A percentile compares a stretch with the other conserved stretches of the same genome.
Evolutionary conservation across 2,113 vertebrate genomes (phyloP).

Genomic region (Cyphomyrus discorhynchus): DNA sequence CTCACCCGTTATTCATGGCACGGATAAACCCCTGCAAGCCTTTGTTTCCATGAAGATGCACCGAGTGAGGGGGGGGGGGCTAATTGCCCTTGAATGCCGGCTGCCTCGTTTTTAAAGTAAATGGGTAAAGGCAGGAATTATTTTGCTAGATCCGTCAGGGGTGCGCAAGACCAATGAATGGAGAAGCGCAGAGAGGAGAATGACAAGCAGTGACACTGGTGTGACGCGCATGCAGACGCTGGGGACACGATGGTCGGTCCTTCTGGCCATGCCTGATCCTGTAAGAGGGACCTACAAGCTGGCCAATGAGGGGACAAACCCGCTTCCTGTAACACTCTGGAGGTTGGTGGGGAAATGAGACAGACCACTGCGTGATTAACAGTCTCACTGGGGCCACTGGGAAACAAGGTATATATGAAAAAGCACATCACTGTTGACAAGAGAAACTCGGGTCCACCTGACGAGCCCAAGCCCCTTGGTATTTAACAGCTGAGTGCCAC

Average conservation of each 20-base stretch:
- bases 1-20: background rate
- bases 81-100: background rate
- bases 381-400: background rate
- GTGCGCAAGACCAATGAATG: background rate
- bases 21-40: background rate
- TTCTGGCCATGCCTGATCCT: background rate
- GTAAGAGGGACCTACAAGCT: background rate
- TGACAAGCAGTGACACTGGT: background rate
- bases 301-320: background rate
- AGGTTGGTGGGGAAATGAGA: background rate
- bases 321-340: background rate
- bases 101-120: background rate
- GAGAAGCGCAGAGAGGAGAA: background rate
- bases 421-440: background rate
- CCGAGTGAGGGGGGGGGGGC: background rate
- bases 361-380: background rate
- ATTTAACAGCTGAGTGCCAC: background rate
- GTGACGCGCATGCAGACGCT: background rate
- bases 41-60: slow-evolving; percentile 1
- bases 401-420: background rate
- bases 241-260: background rate
- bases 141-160: background rate
- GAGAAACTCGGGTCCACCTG: background rate
- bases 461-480: background rate
- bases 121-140: background rate